phyloP scores from a whole-genome alignment of 1,140 invertebrate species.

The Aphaenogaster floridana region DNA sequence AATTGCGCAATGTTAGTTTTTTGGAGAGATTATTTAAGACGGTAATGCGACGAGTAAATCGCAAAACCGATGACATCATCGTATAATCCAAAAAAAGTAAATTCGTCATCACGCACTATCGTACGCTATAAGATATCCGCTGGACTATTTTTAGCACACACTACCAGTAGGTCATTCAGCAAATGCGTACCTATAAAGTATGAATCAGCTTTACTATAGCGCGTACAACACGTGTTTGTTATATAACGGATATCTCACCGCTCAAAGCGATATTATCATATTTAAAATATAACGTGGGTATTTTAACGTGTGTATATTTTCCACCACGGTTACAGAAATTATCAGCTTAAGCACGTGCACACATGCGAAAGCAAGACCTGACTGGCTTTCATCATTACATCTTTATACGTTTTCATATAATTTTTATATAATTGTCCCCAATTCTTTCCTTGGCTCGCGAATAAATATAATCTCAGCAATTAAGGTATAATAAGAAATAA shows the following conservation, averaged over 20 bases:
- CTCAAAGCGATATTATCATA: slow-evolving; percentile 3
- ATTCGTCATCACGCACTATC: slow-evolving; percentile 18
- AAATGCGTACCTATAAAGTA: slow-evolving; percentile 67
- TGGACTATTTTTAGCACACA: slow-evolving; percentile 44
- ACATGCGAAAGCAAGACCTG: background rate
- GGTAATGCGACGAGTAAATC: background rate
- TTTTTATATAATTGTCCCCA: background rate
- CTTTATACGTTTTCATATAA: background rate
- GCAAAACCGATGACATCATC: slow-evolving; percentile 43
- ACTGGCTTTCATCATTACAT: slow-evolving; percentile 17
- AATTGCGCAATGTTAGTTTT: background rate
- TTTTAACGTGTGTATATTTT: background rate
- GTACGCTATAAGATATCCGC: slow-evolving; percentile 33
- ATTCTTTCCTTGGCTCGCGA: background rate
- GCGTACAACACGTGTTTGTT: slow-evolving; percentile 24
- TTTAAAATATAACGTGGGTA: background rate
- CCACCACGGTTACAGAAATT: slow-evolving; percentile 9
- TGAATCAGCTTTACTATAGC: slow-evolving; percentile 73
- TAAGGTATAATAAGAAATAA: background rate
- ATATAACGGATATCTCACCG: slow-evolving; percentile 44
- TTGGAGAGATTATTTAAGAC: background rate
- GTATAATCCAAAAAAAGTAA: slow-evolving; percentile 7
- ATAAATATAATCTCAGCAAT: background rate
- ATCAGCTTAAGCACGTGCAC: background rate
- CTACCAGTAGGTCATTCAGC: slow-evolving; percentile 70